Conservation (phyloP, 2,888 invertebrate species). For the Palloptera scutellata region DNA sequence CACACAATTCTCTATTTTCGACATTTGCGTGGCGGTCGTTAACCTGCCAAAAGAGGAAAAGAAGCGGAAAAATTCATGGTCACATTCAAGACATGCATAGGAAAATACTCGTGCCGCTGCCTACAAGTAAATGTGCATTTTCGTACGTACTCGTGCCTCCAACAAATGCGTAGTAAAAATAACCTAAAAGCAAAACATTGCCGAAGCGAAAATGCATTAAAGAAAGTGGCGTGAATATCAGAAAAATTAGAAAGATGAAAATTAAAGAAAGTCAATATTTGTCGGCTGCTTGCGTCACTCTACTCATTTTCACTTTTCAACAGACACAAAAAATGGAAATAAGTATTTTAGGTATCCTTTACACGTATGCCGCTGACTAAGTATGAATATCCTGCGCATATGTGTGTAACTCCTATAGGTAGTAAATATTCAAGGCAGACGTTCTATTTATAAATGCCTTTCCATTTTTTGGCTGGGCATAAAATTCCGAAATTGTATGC, state of each 20-base stretch:
- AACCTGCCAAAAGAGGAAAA: constrained; percentile 28
- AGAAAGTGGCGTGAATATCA: neutral
- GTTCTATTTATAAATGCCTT: too few relatives aligned
- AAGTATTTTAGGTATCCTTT: too few relatives aligned
- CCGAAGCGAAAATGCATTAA: constrained; percentile 17
- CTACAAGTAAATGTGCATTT: constrained; percentile 17
- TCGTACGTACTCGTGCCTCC: neutral
- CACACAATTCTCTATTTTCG: constrained; percentile 12
- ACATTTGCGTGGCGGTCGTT: constrained; percentile 32
- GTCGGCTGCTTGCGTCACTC: too few relatives aligned
- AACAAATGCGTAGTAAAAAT: constrained; percentile 25
- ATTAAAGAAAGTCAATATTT: too few relatives aligned
- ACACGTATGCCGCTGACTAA: too few relatives aligned
- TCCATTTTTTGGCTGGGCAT: neutral
- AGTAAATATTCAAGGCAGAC: too few relatives aligned
- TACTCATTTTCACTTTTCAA: too few relatives aligned
- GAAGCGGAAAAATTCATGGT: constrained; percentile 36
- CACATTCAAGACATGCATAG: constrained; percentile 22
- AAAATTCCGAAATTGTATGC: constrained; percentile 18
- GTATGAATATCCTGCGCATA: too few relatives aligned
- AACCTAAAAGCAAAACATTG: constrained; percentile 7
- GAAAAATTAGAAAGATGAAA: neutral
- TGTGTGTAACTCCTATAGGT: too few relatives aligned
- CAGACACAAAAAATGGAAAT: too few relatives aligned
- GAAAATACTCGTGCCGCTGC: too few relatives aligned